Evolutionary conservation across 2,113 vertebrate genomes (phyloP), one percentile per base, ranked within the genome.

Genomic region (Acanthochromis polyacanthus): DNA sequence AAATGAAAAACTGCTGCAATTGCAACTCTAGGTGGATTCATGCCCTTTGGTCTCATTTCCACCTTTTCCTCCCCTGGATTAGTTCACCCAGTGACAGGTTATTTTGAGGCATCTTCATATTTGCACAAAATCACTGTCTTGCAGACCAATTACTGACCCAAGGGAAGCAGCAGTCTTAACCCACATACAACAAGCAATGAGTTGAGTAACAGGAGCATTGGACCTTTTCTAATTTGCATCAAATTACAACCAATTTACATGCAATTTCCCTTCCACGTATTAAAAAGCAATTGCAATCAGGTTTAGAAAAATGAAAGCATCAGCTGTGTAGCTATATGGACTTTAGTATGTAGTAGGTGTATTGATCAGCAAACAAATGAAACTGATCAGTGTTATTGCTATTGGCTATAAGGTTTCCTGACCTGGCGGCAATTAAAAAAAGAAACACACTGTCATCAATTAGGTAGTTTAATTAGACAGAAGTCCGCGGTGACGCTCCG

Each of bases 301-400:
- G 32, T 6, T 36, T 36, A 36, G 32, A 36, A 9, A 32, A 10
- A 36, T 9, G 32, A 36, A 4, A 15, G 40, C 14, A 43, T 12
- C 4, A 14, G 1, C 40, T 43, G 40, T 43, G 40, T 10, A n/a
- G n/a, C n/a, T n/a, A 40, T 40, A 40, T 40, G 38, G 9, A 10
- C 38, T 40, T 9, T 10, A 12, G 38, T 12, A 11, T 12, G 10
- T 9, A 6, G 30, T 32, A 6, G 8, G 3, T 43, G 46, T 14
- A 73, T 40, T 14, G 71, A 71, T 75, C 30, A 58, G 38, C 25
- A 61, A 38, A 43, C 51, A 19, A 19, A 12, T 30, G n/a, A 40
- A 30, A 10, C 1, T 28, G 52, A 32, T 69, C 48, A 32, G 48
- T 46, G 73, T 52, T 36, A 10, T 9, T 62, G 12, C 55, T 51